Evolutionary conservation across 2,888 invertebrate genomes (phyloP).

Genomic region (Andricus curvator): DNA sequence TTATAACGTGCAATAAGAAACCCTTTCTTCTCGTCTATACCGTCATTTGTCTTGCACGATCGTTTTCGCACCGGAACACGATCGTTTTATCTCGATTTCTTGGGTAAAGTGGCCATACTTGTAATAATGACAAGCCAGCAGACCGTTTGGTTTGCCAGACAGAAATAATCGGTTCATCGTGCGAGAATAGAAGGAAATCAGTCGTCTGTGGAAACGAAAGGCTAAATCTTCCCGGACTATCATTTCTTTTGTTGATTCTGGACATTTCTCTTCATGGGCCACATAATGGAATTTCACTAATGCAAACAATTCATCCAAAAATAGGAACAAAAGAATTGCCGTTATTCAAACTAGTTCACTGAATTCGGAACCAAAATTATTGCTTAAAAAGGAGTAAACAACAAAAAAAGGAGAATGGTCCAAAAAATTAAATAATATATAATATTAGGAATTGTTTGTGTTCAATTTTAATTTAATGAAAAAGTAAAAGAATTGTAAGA

Average conservation of each 20-base stretch:
- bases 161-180: not conserved
- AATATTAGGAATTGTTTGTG: no score
- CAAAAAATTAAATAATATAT: no score
- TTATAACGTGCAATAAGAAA: slow-evolving; percentile 28
- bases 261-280: not conserved
- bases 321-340: not conserved
- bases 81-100: slow-evolving; percentile 24
- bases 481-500: no score
- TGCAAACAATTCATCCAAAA: not conserved
- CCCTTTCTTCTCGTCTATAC: not conserved
- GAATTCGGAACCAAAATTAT: not conserved
- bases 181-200: not conserved
- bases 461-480: no score
- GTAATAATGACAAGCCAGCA: not conserved
- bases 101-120: slow-evolving; percentile 14
- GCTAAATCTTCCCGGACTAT: not conserved
- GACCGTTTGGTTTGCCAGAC: not conserved
- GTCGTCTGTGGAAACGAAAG: not conserved
- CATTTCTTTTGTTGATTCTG: not conserved
- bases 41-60: slow-evolving; percentile 8
- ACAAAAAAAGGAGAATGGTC: no score
- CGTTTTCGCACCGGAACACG: not conserved
- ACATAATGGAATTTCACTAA: not conserved
- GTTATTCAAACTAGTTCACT: not conserved
- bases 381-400: not conserved